Evolutionary conservation across 1,140 invertebrate genomes (phyloP).

Genomic region (Heliconius hermathena): DNA sequence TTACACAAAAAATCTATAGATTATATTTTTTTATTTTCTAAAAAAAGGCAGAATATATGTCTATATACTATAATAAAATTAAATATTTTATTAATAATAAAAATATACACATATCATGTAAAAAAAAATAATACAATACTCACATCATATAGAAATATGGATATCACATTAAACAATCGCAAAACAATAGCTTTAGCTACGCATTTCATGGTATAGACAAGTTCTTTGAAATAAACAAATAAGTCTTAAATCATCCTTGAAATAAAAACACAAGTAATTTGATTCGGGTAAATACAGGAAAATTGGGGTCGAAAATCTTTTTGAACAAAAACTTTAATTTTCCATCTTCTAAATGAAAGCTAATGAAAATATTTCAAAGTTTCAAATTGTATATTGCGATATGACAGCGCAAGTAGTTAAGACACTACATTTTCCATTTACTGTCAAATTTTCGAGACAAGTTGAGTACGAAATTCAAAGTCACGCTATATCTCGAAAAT

Average conservation of each 20-base stretch:
- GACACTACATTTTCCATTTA: not conserved
- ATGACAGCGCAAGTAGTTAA: not conserved
- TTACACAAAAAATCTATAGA: too few relatives aligned
- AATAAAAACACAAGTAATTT: constrained; percentile 14
- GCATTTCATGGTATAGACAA: constrained; percentile 24
- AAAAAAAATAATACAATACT: too few relatives aligned
- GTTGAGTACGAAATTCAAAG: not conserved
- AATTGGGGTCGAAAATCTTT: not conserved
- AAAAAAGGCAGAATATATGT: too few relatives aligned
- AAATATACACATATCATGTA: too few relatives aligned
- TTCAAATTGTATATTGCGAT: too few relatives aligned
- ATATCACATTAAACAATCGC: constrained; percentile 1
- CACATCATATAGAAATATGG: not conserved
- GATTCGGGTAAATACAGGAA: not conserved
- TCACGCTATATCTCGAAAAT: too few relatives aligned
- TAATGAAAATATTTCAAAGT: too few relatives aligned
- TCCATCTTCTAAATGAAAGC: too few relatives aligned
- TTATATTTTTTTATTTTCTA: too few relatives aligned
- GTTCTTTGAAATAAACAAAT: constrained; percentile 15
- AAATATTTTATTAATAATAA: too few relatives aligned
- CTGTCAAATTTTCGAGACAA: not conserved
- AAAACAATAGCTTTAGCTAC: constrained; percentile 20
- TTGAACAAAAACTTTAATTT: not conserved
- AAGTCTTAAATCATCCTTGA: constrained; percentile 23
- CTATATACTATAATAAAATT: too few relatives aligned